These are phyloP conservation scores for Berghia stephanieae DNA, from an alignment of 1,140 invertebrate genomes.

Conservation along the genomic window DNA sequence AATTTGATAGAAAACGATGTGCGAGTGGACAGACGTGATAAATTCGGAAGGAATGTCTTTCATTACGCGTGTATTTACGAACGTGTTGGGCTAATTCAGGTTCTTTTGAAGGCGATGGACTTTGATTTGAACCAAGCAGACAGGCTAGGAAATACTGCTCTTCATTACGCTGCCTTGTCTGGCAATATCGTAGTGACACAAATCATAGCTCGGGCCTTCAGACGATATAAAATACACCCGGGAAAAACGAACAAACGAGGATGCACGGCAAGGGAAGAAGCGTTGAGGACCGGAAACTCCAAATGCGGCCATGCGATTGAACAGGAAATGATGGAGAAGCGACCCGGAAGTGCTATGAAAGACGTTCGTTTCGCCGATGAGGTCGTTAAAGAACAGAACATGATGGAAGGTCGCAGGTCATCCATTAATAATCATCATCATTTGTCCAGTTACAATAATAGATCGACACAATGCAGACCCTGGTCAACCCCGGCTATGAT, in stretches of 20 bases:
- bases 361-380: constrained; percentile 14
- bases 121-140: constrained; percentile 53
- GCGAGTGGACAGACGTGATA: constrained; percentile 44
- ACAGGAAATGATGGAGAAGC: background rate
- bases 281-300: constrained; percentile 26
- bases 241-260: constrained; percentile 46
- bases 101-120: constrained; percentile 56
- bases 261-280: constrained; percentile 46
- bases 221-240: constrained; percentile 44
- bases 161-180: constrained; percentile 57
- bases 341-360: background rate
- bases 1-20: constrained; percentile 59
- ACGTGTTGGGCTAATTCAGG: constrained; percentile 42
- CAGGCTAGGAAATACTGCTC: constrained; percentile 55
- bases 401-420: no score
- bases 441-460: background rate
- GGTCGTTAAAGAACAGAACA: background rate
- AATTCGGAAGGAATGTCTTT: constrained; percentile 53
- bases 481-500: background rate
- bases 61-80: constrained; percentile 60
- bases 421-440: background rate
- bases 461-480: background rate
- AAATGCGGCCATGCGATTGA: constrained; percentile 29
- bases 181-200: constrained; percentile 47
- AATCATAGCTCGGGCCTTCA: constrained; percentile 37